Percentiles rank a stretch among this genome's conserved stretches.
Evolutionary conservation across 2,113 vertebrate genomes (phyloP).

Genomic region (Malaclemys terrapin): DNA sequence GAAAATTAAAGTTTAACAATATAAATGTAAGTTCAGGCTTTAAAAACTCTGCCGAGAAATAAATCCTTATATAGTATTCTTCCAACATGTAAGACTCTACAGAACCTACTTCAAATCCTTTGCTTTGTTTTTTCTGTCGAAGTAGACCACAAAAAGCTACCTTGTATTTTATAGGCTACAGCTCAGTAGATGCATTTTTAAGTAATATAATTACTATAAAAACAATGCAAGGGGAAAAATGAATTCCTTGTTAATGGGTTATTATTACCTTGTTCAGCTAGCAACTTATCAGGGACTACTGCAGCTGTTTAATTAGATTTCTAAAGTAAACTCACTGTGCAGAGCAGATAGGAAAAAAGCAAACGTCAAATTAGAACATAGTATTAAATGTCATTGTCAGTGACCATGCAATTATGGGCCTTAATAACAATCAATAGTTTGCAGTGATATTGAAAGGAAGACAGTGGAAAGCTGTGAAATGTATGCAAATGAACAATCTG

Average conservation of each 20-base stretch:
- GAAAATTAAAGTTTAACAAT: not conserved
- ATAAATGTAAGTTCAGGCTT: not conserved
- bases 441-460: not conserved
- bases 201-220: not conserved
- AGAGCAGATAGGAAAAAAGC: not conserved
- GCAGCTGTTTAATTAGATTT: fast-evolving
- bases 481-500: not conserved
- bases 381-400: not conserved
- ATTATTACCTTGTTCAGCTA: not conserved
- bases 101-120: not conserved
- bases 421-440: not conserved
- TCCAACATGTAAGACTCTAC: not conserved
- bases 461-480: not conserved
- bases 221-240: not conserved
- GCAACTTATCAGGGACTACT: not conserved
- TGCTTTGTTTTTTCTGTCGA: not conserved
- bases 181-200: not conserved
- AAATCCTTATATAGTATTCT: not conserved
- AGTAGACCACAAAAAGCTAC: not conserved
- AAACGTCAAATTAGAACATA: not conserved
- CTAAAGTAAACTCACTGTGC: not conserved
- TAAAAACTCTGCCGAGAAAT: not conserved
- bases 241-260: not conserved
- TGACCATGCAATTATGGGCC: not conserved
- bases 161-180: not conserved